Percentiles rank a stretch among this genome's conserved stretches.
phyloP scores from a whole-genome alignment of 53 echinoderm and acorn worm species.

The Antedon mediterranea region DNA sequence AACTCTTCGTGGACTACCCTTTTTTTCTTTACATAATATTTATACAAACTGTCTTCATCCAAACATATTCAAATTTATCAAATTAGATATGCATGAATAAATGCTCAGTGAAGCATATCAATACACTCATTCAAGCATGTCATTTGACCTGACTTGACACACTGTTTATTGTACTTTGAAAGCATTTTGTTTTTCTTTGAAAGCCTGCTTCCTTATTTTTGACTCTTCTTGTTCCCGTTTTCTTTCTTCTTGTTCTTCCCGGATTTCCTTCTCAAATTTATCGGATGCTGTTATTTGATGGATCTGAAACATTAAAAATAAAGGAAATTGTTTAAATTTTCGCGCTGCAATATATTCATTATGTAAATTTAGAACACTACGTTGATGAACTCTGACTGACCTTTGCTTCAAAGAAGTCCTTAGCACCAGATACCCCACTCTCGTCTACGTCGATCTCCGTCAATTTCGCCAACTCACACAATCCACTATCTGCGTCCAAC shows the following conservation, averaged over 20 bases:
- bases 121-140: neutral
- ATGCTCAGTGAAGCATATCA: too few species aligned
- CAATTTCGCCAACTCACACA: conserved; percentile 59
- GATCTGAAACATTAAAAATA: conserved; percentile 47
- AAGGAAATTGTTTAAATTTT: too few species aligned
- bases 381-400: conserved; percentile 16
- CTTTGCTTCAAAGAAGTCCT: conserved; percentile 94
- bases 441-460: conserved; percentile 78
- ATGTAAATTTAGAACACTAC: too few species aligned
- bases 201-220: conserved; percentile 56
- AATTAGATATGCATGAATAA: too few species aligned
- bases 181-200: conserved; percentile 68
- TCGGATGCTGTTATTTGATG: conserved; percentile 32
- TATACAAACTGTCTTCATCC: too few species aligned
- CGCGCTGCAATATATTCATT: too few species aligned
- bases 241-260: conserved; percentile 82
- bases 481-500: conserved; percentile 58
- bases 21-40: too few species aligned
- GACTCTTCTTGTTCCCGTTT: conserved; percentile 50
- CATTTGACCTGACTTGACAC: neutral
- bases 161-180: conserved; percentile 30
- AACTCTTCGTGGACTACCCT: too few species aligned
- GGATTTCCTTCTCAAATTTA: conserved; percentile 87
- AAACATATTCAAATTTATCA: too few species aligned
- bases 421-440: conserved; percentile 73